Percentiles rank a stretch among this genome's conserved stretches.
phyloP scores from a whole-genome alignment of 2,797 vertebrate genomes.

The Acridotheres tristis region DNA sequence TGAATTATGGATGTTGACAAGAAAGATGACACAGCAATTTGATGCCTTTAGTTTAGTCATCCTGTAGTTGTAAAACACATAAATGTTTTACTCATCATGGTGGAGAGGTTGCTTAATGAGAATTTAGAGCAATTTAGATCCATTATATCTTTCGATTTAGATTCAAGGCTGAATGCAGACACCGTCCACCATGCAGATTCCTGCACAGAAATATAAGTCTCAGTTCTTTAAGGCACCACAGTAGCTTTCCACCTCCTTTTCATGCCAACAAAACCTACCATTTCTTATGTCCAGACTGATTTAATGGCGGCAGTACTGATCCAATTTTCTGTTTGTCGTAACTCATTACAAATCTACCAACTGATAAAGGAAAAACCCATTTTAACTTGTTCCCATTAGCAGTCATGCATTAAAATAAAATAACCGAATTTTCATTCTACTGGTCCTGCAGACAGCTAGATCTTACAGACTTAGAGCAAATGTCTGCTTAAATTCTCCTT shows the following conservation, averaged over 20 bases:
- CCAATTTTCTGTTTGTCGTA: not conserved
- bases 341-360: not conserved
- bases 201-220: not conserved
- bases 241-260: not conserved
- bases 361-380: not conserved
- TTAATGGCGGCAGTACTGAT: not conserved
- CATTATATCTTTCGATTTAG: not conserved
- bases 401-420: not conserved
- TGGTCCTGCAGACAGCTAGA: not conserved
- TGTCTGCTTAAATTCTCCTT: not conserved
- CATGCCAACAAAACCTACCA: not conserved
- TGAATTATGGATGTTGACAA: not conserved
- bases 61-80: not conserved
- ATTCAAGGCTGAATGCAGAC: not conserved
- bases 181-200: not conserved
- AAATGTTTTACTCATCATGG: not conserved
- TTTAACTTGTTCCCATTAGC: not conserved
- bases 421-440: not conserved
- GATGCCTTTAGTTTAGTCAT: not conserved
- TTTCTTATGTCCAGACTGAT: not conserved
- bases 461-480: not conserved
- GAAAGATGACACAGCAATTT: not conserved
- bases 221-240: not conserved
- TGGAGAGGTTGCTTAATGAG: not conserved
- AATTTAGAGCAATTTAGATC: not conserved